Evolutionary conservation across 2,113 vertebrate species (phyloP), one percentile per base, ranked within the genome.

Genomic region (Piaya cayana): DNA sequence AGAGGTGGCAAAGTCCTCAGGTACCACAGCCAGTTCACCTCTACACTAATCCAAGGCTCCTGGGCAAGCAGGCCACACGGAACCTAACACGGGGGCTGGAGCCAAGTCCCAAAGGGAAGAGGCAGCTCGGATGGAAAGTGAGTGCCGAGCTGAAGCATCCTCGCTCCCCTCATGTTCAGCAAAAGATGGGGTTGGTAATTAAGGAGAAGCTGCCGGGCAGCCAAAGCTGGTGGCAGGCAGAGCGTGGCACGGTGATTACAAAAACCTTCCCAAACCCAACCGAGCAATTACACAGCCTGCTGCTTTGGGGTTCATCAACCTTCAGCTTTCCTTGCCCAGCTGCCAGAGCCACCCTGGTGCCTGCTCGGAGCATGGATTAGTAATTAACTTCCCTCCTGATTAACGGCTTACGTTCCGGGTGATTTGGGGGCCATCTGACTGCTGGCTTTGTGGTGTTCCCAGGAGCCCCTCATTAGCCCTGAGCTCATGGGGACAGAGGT

Each of bases 31-130:
- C 12, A 0, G 26, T 37, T 39, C 63, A 36, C 19, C 67, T 49
- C 55, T 12, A 76, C 0, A 4, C 15, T 0, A 42, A 23, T 43
- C 65, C 7, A 0, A 75, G 26, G 20, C 13, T 22, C 55, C 68
- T 1, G 75, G 30, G 5, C 0, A 4, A 50, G 63, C 32, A n/a
- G 23, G 43, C 12, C 20, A 23, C 4, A 1, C 4, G 0, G 30
- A 52, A 71, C 14, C 39, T 0, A 4, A 23, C 16, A 18, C 30
- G 6, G 2, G 6, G 30, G 25, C 32, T 3, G 0, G 30, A 58
- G 26, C 55, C 0, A 3, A 15, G 5, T 21, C 43, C 52, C 34
- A 6, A 11, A 4, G 29, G 37, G 39, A 45, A 55, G 65, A 56
- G 12, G 10, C 42, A 7, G 18, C 58, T 59, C 3, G 5, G 55